Evolutionary conservation across 2,888 invertebrate genomes (phyloP), one percentile per base, ranked within the genome.

Genomic region (Drosophila rellima): DNA sequence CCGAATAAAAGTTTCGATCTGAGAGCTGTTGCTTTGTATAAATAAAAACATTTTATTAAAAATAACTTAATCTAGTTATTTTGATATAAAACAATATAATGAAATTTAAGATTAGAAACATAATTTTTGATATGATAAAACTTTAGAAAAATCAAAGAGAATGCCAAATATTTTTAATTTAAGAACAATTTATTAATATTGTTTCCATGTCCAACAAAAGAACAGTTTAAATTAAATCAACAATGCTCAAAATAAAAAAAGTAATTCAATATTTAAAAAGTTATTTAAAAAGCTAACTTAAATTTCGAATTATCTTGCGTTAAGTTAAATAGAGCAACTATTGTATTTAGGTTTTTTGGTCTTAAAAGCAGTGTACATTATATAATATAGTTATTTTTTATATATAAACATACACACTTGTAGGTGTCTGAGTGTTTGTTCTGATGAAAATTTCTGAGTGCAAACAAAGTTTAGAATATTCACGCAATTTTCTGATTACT

Each of bases 401-500:
- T 39, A 52, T 17, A 51, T 26, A 26, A 18, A 26, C 26, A 37
- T 23, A 51, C 20, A 17, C n/a, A 17, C 29, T 17, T 44, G 11
- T 13, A 29, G 20, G n/a, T 44, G 23, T 37, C 20, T 37, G 11
- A 37, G 3, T 31, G 50, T 11, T 10, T 23, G 35, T 23, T 23
- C 23, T 35, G 11, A 13, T 20, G 57, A 37, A 70, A 48, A 57
- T 29, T 47, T 17, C 52, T 35, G 35, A 13, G 17, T 45, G 57
- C 35, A 51, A 61, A 52, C 39, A 61, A 52, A 47, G 35, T 35
- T 31, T 39, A 35, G 26, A 40, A 63, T 42, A 65, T 55, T 54
- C 50, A 11, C 13, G 29, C 60, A 73, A 51, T 62, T 63, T 63
- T 50, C 23, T 57, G 56, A 69, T 59, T 64, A 64, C 52, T 61